A percentile compares a stretch with the other conserved stretches of the same genome.
Evolutionary conservation across 2,888 invertebrate species (phyloP).

Genomic region (Tipula helvola): DNA sequence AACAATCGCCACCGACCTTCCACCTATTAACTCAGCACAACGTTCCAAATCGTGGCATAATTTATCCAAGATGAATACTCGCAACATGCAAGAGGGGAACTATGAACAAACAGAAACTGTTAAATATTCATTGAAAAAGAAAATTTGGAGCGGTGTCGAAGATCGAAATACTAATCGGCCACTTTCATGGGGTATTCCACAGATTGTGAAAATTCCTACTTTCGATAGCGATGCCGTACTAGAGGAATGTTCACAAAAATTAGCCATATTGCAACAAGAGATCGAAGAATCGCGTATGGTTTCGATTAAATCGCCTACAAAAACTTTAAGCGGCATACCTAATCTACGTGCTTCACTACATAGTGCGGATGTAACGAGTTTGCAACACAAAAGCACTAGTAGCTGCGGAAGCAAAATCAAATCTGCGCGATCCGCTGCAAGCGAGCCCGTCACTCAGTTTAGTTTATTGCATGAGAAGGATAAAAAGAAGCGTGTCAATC

Average conservation of each 20-base stretch:
- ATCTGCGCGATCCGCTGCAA: background rate
- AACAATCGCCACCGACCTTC: conserved; percentile 21
- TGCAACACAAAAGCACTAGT: background rate
- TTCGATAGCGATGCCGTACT: conserved; percentile 46
- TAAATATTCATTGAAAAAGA: conserved; percentile 55
- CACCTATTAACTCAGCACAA: conserved; percentile 21
- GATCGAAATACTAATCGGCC: conserved; percentile 33
- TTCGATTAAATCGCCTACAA: background rate
- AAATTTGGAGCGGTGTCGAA: conserved; percentile 58
- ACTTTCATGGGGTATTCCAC: conserved; percentile 54
- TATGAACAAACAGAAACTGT: conserved; percentile 31
- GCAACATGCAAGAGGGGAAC: too few species aligned
- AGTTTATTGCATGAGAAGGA: background rate
- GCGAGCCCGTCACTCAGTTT: background rate
- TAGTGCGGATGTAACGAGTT: background rate
- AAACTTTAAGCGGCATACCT: background rate
- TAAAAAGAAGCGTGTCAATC: background rate
- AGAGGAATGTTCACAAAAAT: conserved; percentile 50
- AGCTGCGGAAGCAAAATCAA: background rate
- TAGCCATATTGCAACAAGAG: conserved; percentile 35
- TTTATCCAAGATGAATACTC: conserved; percentile 21
- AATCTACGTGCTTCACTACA: background rate
- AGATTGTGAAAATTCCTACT: conserved; percentile 39
- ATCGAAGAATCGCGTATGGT: background rate
- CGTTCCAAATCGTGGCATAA: conserved; percentile 34